Evolutionary conservation across 2,888 invertebrate genomes (phyloP), one percentile per base, ranked within the genome.

Genomic region (Stenoptilia bipunctidactyla): DNA sequence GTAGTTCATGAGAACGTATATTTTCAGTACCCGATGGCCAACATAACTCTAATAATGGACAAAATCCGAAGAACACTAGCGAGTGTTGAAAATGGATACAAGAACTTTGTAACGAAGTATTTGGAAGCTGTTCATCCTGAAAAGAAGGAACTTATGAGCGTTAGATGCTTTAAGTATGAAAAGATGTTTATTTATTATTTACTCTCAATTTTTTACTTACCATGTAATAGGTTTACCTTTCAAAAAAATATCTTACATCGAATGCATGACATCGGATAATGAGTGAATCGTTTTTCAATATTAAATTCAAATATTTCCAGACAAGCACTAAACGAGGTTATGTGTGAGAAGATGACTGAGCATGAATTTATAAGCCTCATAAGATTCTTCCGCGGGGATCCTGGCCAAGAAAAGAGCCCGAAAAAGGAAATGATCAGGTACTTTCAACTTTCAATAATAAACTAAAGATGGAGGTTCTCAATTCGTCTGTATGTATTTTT

Each of bases 351-450:
- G 48, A 90, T 93, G 66, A 89, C 89, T 0, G 92, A 93, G 55
- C 94, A 94, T 46, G 94, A 94, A 71, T 90, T 92, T 61, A 77
- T 93, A 2, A 92, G 93, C 0, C 71, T 94, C 8, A 88, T 90
- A 10, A 86, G 94, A 47, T 83, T 87, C 49, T 94, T 92, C 66
- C 88, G 90, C 0, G 89, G 89, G 1, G 87, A 88, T 48, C 58
- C 82, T 45, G 71, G 87, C 50, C 60, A 86, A 40, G 68, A 79
- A 41, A 65, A 66, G 51, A 84, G 73, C 46, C 72, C 72, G 1
- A 56, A 71, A 14, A 58, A 72, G 15, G 80, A 82, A 40, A 75
- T 80, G 77, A 58, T 84, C 40, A 66, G 77, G 83, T 76, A 52
- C 36, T 42, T 40, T 34, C 13, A 33, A 10, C n/a, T 33, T 13